Conservation (phyloP, 2,113 vertebrate species). For the Amia ocellicauda region DNA sequence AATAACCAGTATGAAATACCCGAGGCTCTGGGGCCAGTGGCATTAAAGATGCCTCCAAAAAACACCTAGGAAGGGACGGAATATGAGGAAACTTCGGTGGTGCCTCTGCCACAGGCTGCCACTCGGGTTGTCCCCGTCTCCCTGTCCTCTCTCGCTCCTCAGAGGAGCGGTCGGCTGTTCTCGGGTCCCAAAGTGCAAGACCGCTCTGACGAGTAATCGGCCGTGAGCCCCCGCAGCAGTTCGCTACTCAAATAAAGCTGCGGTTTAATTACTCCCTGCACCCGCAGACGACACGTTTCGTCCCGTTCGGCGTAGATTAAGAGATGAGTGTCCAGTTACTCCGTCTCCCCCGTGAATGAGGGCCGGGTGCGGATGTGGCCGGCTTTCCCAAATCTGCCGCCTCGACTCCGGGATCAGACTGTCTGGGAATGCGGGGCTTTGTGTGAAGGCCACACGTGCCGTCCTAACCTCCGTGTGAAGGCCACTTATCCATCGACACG, state of each 20-base stretch:
- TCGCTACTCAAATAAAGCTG: conserved; percentile 13
- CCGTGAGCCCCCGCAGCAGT: conserved; percentile 9
- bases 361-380: neutral
- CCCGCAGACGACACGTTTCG: neutral
- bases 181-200: neutral
- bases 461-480: too few relatives aligned
- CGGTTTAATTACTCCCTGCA: neutral
- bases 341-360: too few relatives aligned
- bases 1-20: neutral
- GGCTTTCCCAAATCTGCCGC: neutral
- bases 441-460: too few relatives aligned
- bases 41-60: neutral
- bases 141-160: too few relatives aligned
- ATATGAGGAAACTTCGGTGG: too few relatives aligned
- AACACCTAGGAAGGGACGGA: too few relatives aligned
- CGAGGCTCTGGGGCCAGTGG: neutral
- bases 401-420: neutral
- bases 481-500: conserved; percentile 7
- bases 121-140: too few relatives aligned
- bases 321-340: conserved; percentile 8
- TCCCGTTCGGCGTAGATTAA: neutral
- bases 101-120: too few relatives aligned
- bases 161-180: too few relatives aligned
- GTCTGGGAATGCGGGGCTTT: too few relatives aligned
- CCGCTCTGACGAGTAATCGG: neutral